A percentile compares a stretch with the other conserved stretches of the same genome.
Evolutionary conservation across 64 coral and sea anemone genomes (phyloP).

Genomic region (Hydrozoanthus tunicans): DNA sequence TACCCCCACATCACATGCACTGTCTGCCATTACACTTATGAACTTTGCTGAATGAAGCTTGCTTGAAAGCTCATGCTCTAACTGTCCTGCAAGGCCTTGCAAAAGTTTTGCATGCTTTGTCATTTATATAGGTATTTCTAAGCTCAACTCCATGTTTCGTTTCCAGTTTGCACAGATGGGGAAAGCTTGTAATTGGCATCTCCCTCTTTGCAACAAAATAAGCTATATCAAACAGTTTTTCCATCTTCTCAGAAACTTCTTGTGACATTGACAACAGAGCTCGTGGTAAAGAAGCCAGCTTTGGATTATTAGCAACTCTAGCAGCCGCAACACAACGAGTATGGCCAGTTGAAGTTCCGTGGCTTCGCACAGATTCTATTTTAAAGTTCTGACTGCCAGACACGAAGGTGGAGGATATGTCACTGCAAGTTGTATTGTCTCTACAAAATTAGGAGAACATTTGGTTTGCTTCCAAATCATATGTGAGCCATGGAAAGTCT

Average conservation of each 20-base stretch:
- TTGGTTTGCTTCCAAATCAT: constrained; percentile 16
- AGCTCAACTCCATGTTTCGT: constrained; percentile 64
- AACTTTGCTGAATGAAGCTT: constrained; percentile 49
- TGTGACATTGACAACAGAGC: constrained; percentile 3
- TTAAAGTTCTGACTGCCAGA: constrained; percentile 51
- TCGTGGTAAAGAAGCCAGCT: constrained; percentile 27
- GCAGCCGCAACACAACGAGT: constrained; percentile 47
- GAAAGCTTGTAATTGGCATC: constrained; percentile 62
- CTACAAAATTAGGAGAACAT: constrained; percentile 53
- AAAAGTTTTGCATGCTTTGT: constrained; percentile 42
- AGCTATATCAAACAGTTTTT: constrained; percentile 30
- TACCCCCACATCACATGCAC: too few species aligned
- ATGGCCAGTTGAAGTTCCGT: constrained; percentile 52
- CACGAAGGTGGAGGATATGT: constrained; percentile 44
- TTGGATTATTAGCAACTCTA: constrained; percentile 57
- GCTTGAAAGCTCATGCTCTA: constrained; percentile 54
- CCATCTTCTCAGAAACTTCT: too few species aligned
- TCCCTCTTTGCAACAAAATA: constrained; percentile 52
- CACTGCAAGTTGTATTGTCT: constrained; percentile 1
- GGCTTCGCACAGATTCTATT: constrained; percentile 53
- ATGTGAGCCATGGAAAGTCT: constrained; percentile 45
- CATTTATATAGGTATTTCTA: constrained; percentile 43
- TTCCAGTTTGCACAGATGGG: constrained; percentile 43
- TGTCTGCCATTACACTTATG: constrained; percentile 62
- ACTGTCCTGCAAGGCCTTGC: constrained; percentile 20